Evolutionary conservation across 2,797 vertebrate species (phyloP).

Genomic region (Poeciliopsis infans): DNA sequence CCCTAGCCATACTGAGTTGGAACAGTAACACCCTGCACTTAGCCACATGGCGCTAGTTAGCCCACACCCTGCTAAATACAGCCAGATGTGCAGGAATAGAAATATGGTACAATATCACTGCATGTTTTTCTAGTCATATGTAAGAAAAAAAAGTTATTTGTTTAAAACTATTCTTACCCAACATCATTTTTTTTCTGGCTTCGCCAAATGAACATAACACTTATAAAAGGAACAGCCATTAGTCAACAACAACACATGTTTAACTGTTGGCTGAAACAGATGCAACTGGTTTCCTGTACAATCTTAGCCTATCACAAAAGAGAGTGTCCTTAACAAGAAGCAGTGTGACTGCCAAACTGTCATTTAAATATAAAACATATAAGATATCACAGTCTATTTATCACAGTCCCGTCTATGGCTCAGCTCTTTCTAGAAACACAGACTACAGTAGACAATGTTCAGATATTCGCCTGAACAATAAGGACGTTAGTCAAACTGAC

Average conservation of each 20-base stretch:
- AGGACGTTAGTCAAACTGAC: neutral
- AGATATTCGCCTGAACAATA: constrained; percentile 14
- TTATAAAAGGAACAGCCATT: neutral
- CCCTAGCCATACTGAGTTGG: constrained; percentile 66
- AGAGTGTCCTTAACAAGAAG: constrained; percentile 40
- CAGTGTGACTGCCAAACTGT: constrained; percentile 35
- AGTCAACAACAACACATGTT: neutral
- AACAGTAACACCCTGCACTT: constrained; percentile 83
- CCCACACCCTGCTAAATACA: constrained; percentile 81
- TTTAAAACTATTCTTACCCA: constrained; percentile 3
- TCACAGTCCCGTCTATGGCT: constrained; percentile 37
- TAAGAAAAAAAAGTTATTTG: neutral
- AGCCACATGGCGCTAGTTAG: constrained; percentile 76
- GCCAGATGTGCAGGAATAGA: constrained; percentile 76
- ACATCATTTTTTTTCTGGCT: neutral
- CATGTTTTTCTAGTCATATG: constrained; percentile 24
- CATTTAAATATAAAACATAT: constrained; percentile 46
- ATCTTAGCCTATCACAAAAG: constrained; percentile 24
- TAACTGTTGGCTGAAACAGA: constrained; percentile 24
- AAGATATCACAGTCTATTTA: constrained; percentile 51
- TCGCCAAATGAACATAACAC: neutral
- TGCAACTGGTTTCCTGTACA: constrained; percentile 18
- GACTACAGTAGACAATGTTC: constrained; percentile 62
- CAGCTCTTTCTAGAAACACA: constrained; percentile 34
- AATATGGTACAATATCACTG: constrained; percentile 58